phyloP scores from a whole-genome alignment of 37 sponge, comb jelly and placozoan species.

The Chondrosia reniformis region DNA sequence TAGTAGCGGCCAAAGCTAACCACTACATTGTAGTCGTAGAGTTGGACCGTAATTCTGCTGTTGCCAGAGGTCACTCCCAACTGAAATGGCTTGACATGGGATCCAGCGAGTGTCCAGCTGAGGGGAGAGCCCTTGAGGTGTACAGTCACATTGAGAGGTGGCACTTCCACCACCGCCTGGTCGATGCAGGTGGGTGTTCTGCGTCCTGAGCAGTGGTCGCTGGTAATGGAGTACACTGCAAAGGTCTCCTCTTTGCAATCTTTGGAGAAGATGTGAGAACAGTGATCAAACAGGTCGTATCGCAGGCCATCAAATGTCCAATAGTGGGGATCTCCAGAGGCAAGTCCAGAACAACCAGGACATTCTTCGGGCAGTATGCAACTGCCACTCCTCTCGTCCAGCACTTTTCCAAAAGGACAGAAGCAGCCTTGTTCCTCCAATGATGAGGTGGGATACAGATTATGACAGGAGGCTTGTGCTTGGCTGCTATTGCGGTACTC shows the following conservation, averaged over 20 bases:
- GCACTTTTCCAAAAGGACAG: conserved; percentile 9
- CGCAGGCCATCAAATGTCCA: neutral
- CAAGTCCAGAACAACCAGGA: neutral
- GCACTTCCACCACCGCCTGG: neutral
- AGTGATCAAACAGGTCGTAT: conserved; percentile 19
- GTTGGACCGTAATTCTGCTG: neutral
- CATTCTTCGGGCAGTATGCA: neutral
- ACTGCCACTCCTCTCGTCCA: neutral
- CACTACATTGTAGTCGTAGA: conserved; percentile 3
- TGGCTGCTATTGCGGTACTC: too few species aligned
- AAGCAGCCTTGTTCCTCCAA: conserved; percentile 11
- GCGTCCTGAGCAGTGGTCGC: neutral
- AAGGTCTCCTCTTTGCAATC: conserved; percentile 1
- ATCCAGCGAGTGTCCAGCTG: neutral
- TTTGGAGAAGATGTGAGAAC: conserved; percentile 11
- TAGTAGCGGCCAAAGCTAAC: neutral
- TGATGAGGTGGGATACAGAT: too few species aligned
- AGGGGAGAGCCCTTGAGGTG: neutral
- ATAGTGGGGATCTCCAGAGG: conserved; percentile 14
- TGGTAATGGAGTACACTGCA: neutral
- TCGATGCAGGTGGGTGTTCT: conserved; percentile 4
- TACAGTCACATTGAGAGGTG: neutral
- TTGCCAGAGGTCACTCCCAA: neutral
- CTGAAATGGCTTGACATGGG: neutral
- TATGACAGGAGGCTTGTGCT: too few species aligned